Evolutionary conservation across 2,888 invertebrate species (phyloP), one percentile per base, ranked within the genome.

Genomic region (Parnassius orleans): DNA sequence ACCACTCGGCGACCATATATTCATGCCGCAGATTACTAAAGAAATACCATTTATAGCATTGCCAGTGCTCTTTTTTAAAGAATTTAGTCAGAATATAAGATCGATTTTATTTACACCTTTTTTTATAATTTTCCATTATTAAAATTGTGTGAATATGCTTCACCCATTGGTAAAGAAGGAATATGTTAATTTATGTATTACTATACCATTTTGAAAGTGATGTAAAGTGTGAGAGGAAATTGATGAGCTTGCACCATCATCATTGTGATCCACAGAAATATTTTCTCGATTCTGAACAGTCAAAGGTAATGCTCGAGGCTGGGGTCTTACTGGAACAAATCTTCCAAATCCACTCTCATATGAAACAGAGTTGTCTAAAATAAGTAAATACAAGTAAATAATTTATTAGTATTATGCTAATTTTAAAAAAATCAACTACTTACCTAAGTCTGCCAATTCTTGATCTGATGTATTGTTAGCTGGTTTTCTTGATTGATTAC

Each of bases 271-370:
- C 65, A 76, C 64, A 2, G 80, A 68, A 72, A 87, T 75, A 68
- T 80, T 83, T 66, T 91, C 90, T 60, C 89, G 83, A 68, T 86
- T 90, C 70, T 91, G 90, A 9, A 84, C 87, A 71, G 87, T 88
- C 66, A 90, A 71, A 1, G 90, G 90, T 62, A 91, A 73, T 11
- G 81, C 87, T 52, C 92, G 82, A 3, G 92, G 92, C 70, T 92
- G 92, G 1, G 92, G 92, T 68, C 92, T 80, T 33, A 92, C 92
- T 48, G 92, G 92, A 47, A 92, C 92, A 82, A 92, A 92, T 69
- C 92, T 83, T 69, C 90, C 88, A 74, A 90, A 87, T 60, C 90
- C 90, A 81, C 87, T 86, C 71, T 92, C 92, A 79, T 87, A 89
- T 60, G 87, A 76, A 47, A 83, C 84, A 43, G 90, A 80, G 70